Percentiles rank a stretch among this genome's conserved stretches.
Evolutionary conservation across 2,113 vertebrate genomes (phyloP).

Genomic region (Dasyornis broadbenti): DNA sequence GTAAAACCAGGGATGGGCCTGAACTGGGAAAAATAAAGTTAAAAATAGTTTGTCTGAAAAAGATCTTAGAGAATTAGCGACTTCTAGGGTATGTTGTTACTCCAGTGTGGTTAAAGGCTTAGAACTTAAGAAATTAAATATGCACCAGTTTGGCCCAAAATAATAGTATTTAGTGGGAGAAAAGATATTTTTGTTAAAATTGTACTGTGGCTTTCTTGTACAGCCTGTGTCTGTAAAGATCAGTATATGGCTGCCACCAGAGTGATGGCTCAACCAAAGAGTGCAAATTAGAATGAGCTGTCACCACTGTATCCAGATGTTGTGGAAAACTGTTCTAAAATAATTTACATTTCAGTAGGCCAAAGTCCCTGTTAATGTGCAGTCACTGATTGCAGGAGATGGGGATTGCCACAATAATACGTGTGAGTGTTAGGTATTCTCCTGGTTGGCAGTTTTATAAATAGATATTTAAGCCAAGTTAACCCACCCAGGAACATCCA

Average conservation of each 20-base stretch:
- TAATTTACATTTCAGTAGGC: not conserved
- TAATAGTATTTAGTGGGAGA: not conserved
- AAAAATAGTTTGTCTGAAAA: slow-evolving; percentile 5
- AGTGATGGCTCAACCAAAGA: not conserved
- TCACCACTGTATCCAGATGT: not conserved
- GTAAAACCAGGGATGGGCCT: not conserved
- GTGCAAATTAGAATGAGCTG: not conserved
- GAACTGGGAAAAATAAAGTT: not conserved
- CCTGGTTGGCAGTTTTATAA: not conserved
- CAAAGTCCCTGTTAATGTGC: not conserved
- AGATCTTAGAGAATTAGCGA: not conserved
- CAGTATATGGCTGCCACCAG: not conserved
- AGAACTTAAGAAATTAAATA: not conserved
- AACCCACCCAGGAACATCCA: not conserved
- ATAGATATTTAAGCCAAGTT: not conserved
- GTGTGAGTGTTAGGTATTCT: not conserved
- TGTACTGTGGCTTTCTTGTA: not conserved
- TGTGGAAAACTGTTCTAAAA: not conserved
- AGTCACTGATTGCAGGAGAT: not conserved
- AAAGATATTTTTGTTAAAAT: not conserved
- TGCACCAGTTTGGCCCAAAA: slow-evolving; percentile 24
- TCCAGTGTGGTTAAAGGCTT: not conserved
- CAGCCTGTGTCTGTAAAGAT: not conserved
- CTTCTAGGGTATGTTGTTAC: not conserved
- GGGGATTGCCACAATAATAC: not conserved